Percentiles rank a stretch among this genome's conserved stretches.
These are phyloP conservation scores for Rousettus leschenaultii DNA, from an alignment of 2,113 vertebrate genomes.

Conservation along the genomic window DNA sequence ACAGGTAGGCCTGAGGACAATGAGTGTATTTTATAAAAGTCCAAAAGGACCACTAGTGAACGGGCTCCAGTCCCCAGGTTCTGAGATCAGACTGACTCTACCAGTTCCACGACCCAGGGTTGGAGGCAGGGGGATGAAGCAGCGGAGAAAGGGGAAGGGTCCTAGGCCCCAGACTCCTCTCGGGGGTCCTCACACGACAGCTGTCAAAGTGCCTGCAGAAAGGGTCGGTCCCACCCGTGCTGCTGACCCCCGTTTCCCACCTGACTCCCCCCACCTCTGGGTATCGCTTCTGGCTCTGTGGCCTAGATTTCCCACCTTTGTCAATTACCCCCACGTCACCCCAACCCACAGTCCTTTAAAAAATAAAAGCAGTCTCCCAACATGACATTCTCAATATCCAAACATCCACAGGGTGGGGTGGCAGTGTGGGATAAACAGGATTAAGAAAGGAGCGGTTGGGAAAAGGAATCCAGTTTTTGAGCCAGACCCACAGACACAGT, in stretches of 20 bases:
- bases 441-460: background rate
- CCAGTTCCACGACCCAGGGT: background rate
- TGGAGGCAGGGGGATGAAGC: too few species aligned
- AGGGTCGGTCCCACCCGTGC: too few species aligned
- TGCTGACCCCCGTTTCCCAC: background rate
- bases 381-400: background rate
- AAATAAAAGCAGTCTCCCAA: background rate
- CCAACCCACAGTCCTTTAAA: background rate
- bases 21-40: background rate
- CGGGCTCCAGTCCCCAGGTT: background rate
- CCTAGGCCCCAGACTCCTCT: background rate
- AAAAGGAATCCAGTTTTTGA: background rate
- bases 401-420: background rate
- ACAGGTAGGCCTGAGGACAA: background rate
- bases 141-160: background rate
- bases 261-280: background rate
- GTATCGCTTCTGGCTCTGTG: background rate
- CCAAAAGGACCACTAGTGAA: background rate
- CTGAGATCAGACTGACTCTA: background rate
- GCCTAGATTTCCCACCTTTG: background rate
- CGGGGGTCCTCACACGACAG: background rate
- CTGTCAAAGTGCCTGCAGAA: background rate
- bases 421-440: background rate
- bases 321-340: background rate
- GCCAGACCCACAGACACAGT: conserved; percentile 68